Evolutionary conservation across 2,888 invertebrate genomes (phyloP).

Genomic region (Limulus polyphemus): DNA sequence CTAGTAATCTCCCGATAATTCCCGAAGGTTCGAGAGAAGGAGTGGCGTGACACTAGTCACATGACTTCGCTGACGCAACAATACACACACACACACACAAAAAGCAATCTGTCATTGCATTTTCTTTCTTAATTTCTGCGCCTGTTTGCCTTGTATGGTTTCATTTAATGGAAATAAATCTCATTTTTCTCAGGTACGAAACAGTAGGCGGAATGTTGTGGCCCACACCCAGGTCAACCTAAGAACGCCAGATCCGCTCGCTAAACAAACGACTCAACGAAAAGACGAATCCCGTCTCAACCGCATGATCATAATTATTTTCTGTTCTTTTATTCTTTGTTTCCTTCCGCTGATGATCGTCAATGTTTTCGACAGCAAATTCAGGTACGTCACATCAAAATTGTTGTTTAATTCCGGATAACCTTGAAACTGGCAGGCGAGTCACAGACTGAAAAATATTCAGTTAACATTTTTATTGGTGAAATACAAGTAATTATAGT

Average conservation of each 20-base stretch:
- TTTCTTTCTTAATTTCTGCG: neutral
- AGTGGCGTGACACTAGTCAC: too few relatives aligned
- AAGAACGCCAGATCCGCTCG: constrained; percentile 7
- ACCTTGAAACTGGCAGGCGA: too few relatives aligned
- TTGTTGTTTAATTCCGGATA: neutral
- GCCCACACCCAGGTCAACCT: constrained; percentile 42
- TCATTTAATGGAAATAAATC: too few relatives aligned
- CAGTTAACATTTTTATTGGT: too few relatives aligned
- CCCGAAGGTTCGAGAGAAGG: too few relatives aligned
- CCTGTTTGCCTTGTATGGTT: constrained; percentile 1
- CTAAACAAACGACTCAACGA: constrained; percentile 23
- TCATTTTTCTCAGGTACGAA: constrained; percentile 52
- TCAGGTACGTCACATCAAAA: constrained; percentile 5
- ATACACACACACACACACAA: neutral
- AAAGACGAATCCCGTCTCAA: constrained; percentile 62
- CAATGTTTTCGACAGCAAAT: constrained; percentile 50
- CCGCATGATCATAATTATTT: constrained; percentile 72
- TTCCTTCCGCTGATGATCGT: constrained; percentile 78
- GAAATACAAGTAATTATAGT: too few relatives aligned
- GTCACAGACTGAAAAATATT: too few relatives aligned
- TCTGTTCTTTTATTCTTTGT: constrained; percentile 69
- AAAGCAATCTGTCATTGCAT: neutral
- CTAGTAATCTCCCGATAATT: too few relatives aligned
- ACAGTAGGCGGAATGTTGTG: constrained; percentile 57
- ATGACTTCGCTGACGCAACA: too few relatives aligned